A percentile compares a stretch with the other conserved stretches of the same genome.
Evolutionary conservation across 2,797 vertebrate genomes (phyloP).

Genomic region (Esox lucius): DNA sequence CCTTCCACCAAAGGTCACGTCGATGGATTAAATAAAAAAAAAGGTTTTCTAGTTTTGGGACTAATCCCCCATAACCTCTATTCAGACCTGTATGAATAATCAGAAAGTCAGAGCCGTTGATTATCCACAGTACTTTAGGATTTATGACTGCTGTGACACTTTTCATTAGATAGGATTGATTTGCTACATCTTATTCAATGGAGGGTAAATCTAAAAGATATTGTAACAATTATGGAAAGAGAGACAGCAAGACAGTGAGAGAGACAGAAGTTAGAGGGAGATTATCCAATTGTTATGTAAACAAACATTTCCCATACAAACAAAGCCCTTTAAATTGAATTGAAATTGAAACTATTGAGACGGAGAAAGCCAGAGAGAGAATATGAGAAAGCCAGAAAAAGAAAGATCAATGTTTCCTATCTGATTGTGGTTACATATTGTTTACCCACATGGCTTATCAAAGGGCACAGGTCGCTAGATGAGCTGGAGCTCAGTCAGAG

Average conservation of each 20-base stretch:
- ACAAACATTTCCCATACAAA: too few relatives aligned
- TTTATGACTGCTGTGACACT: not conserved
- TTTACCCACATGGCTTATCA: conserved; percentile 55
- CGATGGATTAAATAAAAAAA: too few relatives aligned
- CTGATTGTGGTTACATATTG: conserved; percentile 27
- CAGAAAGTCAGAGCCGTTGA: not conserved
- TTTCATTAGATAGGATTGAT: not conserved
- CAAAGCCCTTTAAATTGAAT: too few relatives aligned
- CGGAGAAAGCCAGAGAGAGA: not conserved
- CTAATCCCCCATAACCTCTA: not conserved
- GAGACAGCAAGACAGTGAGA: too few relatives aligned
- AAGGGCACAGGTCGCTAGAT: conserved; percentile 46
- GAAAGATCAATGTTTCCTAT: conserved; percentile 17
- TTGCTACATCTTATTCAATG: not conserved
- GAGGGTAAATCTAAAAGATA: too few relatives aligned
- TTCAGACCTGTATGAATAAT: not conserved
- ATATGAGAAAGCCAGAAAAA: not conserved
- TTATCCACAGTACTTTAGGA: not conserved
- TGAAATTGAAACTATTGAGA: not conserved
- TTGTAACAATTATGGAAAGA: too few relatives aligned
- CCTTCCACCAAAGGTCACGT: too few relatives aligned
- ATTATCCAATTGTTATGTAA: too few relatives aligned
- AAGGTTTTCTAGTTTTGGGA: too few relatives aligned
- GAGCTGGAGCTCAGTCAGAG: conserved; percentile 56
- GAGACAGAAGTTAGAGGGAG: too few relatives aligned